Conservation (phyloP, 2,113 vertebrate species). For the Ctenodactylus gundi region DNA sequence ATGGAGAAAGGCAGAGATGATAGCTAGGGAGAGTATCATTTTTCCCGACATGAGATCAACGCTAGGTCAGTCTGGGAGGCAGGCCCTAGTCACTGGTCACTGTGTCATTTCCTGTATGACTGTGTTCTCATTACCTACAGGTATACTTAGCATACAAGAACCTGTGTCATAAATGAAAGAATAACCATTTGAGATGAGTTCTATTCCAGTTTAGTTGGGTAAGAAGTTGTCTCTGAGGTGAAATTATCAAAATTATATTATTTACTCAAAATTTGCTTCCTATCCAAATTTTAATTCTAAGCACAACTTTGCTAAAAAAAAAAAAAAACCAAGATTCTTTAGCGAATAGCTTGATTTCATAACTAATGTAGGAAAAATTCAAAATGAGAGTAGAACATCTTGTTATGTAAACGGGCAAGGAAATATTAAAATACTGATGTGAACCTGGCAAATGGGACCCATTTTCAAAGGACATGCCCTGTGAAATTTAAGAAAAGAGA, state of each 20-base stretch:
- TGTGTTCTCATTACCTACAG: background rate
- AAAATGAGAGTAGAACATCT: no score
- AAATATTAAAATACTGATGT: no score
- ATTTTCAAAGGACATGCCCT: no score
- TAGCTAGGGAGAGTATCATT: background rate
- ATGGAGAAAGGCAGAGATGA: background rate
- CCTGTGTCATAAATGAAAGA: background rate
- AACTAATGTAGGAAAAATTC: background rate
- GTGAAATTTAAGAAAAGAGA: no score
- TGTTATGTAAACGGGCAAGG: no score
- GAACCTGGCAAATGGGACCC: no score
- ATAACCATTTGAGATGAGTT: background rate
- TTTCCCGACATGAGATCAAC: background rate
- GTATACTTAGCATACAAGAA: background rate
- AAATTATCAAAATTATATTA: background rate
- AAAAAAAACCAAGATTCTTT: background rate
- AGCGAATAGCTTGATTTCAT: background rate
- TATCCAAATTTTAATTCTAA: background rate
- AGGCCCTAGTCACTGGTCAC: background rate
- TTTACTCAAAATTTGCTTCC: background rate
- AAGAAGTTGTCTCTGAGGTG: background rate
- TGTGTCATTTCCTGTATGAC: background rate
- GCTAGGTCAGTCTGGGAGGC: background rate
- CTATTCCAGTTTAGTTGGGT: background rate
- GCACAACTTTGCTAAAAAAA: background rate